Evolutionary conservation across 2,113 vertebrate genomes (phyloP).

Genomic region (Manacus vitellinus): DNA sequence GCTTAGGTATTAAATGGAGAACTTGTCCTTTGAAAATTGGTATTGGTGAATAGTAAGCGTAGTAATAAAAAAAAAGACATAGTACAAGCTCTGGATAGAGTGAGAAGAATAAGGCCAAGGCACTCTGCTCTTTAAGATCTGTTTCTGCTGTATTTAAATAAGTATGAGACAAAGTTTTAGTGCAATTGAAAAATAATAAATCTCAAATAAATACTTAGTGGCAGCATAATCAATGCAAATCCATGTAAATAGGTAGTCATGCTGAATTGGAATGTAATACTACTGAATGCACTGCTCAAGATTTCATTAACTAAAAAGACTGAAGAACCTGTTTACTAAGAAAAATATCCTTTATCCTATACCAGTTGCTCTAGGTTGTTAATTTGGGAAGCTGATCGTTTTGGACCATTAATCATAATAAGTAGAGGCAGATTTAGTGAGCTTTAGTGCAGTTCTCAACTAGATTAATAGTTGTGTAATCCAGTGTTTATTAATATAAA

Average conservation of each 20-base stretch:
- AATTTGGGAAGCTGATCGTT: conserved; percentile 72
- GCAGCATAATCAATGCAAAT: conserved; percentile 69
- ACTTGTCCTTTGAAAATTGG: background rate
- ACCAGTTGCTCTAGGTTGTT: conserved; percentile 64
- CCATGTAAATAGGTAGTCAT: conserved; percentile 49
- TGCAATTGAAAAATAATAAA: conserved; percentile 59
- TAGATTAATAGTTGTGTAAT: conserved; percentile 73
- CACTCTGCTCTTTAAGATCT: background rate
- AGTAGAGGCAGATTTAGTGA: conserved; percentile 76
- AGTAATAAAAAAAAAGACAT: background rate
- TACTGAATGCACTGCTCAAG: conserved; percentile 26
- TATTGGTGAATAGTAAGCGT: background rate
- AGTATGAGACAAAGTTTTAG: conserved; percentile 28
- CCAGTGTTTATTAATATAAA: conserved; percentile 78
- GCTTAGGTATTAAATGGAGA: background rate
- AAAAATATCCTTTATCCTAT: conserved; percentile 57
- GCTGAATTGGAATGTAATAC: conserved; percentile 55
- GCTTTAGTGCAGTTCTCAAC: conserved; percentile 73
- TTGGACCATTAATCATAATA: conserved; percentile 75
- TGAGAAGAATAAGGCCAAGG: background rate
- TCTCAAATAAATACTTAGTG: conserved; percentile 61
- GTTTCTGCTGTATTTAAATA: conserved; percentile 24
- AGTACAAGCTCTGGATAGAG: background rate
- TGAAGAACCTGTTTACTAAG: conserved; percentile 49
- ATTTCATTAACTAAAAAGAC: conserved; percentile 62